Evolutionary conservation across 2,113 vertebrate species (phyloP).

Genomic region (Paralichthys olivaceus): DNA sequence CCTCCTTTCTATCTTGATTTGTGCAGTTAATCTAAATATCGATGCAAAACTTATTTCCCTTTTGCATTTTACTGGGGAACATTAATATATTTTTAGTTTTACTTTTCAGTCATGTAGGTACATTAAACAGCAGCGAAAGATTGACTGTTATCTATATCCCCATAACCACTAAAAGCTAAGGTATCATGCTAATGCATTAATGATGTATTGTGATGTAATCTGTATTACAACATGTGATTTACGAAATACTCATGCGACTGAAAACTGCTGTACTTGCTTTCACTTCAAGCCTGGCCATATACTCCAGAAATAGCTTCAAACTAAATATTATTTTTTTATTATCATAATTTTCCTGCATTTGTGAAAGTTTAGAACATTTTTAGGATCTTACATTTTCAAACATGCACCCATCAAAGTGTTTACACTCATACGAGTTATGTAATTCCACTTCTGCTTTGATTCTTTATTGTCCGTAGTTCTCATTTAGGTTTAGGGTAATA

Average conservation of each 20-base stretch:
- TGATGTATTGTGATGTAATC: neutral
- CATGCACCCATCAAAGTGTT: constrained; percentile 64
- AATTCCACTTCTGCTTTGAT: constrained; percentile 35
- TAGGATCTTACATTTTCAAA: constrained; percentile 35
- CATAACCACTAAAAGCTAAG: constrained; percentile 9
- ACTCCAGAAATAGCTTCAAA: constrained; percentile 21
- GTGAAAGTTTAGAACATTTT: constrained; percentile 32
- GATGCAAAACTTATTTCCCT: constrained; percentile 2
- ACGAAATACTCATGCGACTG: constrained; percentile 21
- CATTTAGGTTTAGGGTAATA: constrained; percentile 39
- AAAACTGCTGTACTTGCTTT: constrained; percentile 69
- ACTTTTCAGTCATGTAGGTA: constrained; percentile 14
- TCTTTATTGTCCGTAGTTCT: constrained; percentile 36
- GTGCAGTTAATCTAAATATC: constrained; percentile 14
- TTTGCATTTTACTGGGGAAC: neutral
- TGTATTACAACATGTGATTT: constrained; percentile 8
- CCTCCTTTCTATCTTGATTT: constrained; percentile 13
- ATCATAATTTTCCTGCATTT: constrained; percentile 21
- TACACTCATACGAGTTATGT: constrained; percentile 64
- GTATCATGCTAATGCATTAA: neutral
- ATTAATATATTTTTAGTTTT: constrained; percentile 16
- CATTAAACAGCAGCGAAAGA: constrained; percentile 1
- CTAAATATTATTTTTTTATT: constrained; percentile 5
- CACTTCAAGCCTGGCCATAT: constrained; percentile 32
- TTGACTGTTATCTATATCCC: neutral